phyloP scores from a whole-genome alignment of 2,113 vertebrate genomes.

The Ciconia boyciana region DNA sequence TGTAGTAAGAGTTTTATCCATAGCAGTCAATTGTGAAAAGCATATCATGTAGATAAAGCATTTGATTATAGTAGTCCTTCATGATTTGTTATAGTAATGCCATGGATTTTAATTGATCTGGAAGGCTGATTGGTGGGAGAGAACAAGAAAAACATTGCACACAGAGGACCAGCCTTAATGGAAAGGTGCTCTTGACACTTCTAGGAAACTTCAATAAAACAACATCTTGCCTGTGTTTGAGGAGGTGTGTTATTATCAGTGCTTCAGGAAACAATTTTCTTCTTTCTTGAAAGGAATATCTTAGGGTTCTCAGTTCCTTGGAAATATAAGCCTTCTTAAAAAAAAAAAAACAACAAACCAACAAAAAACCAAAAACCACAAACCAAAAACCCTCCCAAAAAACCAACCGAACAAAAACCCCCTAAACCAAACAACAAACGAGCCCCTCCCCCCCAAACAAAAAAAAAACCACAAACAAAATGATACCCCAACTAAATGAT shows the following conservation, averaged over 20 bases:
- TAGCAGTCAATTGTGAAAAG: neutral
- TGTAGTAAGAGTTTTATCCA: neutral
- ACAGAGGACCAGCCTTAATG: neutral
- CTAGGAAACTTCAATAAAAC: neutral
- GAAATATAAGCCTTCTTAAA: neutral
- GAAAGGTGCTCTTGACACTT: neutral
- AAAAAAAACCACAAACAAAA: neutral
- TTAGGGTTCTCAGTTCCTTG: neutral
- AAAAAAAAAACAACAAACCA: neutral
- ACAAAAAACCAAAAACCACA: neutral
- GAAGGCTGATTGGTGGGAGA: neutral
- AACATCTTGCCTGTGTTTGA: neutral
- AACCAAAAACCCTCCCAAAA: neutral
- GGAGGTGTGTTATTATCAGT: neutral
- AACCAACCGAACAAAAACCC: neutral
- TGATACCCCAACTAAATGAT: neutral
- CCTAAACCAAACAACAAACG: too few species aligned
- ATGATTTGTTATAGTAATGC: neutral
- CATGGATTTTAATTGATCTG: neutral
- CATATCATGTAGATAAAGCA: neutral
- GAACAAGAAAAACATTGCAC: neutral
- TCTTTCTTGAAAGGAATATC: neutral
- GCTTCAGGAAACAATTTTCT: neutral
- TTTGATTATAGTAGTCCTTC: neutral
- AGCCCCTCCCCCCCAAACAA: too few species aligned